Conservation (phyloP, 35 echinoderm and acorn worm genomes). For the Ophiothrix spiculata region DNA sequence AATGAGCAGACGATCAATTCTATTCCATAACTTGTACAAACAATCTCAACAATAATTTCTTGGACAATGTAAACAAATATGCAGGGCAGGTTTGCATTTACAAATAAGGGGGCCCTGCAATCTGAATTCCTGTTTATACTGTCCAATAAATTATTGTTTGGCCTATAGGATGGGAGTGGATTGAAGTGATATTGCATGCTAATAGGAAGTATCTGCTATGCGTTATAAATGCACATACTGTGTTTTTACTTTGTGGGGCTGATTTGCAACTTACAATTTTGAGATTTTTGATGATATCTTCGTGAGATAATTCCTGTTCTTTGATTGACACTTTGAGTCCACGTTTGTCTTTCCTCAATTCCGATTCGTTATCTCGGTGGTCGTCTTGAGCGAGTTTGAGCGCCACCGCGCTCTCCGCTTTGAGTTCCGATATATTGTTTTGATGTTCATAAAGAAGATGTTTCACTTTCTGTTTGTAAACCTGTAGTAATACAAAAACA, state of each 20-base stretch:
- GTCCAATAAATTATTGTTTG: too few species aligned
- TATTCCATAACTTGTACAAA: background rate
- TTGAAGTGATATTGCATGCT: too few species aligned
- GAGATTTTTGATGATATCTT: constrained; percentile 96
- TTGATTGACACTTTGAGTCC: constrained; percentile 88
- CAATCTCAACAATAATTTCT: too few species aligned
- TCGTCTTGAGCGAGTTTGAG: constrained; percentile 94
- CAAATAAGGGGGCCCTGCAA: too few species aligned
- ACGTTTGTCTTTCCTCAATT: constrained; percentile 90
- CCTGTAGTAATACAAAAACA: constrained; percentile 30
- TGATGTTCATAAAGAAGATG: constrained; percentile 98
- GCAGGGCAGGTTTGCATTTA: too few species aligned
- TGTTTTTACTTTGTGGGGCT: too few species aligned
- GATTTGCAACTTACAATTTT: constrained; percentile 94
- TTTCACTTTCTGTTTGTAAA: constrained; percentile 99
- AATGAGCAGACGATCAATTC: too few species aligned
- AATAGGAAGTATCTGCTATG: too few species aligned
- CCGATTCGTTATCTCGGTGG: constrained; percentile 61
- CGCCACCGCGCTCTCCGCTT: constrained; percentile 97
- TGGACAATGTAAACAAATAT: too few species aligned
- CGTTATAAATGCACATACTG: too few species aligned
- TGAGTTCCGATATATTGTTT: constrained; percentile 98
- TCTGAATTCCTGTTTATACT: too few species aligned
- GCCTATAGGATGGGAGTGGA: too few species aligned
- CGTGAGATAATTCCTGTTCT: constrained; percentile 91